Conservation (phyloP, 1,140 invertebrate species). For the Sipha flava region DNA sequence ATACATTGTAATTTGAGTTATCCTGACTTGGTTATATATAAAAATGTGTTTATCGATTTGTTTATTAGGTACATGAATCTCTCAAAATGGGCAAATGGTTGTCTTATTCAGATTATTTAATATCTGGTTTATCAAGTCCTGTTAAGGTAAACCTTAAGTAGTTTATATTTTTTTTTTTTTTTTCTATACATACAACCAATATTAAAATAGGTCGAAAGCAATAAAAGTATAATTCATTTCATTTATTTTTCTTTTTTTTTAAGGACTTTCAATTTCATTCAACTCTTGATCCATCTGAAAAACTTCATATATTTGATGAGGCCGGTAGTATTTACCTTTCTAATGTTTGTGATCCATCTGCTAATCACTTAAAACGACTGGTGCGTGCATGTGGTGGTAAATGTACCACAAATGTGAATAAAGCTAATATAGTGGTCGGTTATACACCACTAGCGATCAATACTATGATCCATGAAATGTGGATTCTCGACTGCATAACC, state of each 20-base stretch:
- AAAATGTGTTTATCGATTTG: no score
- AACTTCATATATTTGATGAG: slow-evolving; percentile 1
- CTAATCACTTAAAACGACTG: not conserved
- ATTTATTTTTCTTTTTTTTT: not conserved
- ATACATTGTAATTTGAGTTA: no score
- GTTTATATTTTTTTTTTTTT: no score
- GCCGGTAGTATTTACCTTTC: not conserved
- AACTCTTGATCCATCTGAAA: not conserved
- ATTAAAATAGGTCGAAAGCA: no score
- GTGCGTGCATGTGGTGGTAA: not conserved
- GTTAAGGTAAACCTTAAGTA: slow-evolving; percentile 25
- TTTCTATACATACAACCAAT: not conserved
- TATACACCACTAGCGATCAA: not conserved
- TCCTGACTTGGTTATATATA: no score
- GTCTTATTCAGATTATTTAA: not conserved
- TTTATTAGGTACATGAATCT: slow-evolving; percentile 7
- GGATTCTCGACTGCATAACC: slow-evolving; percentile 15
- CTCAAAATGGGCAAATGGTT: not conserved
- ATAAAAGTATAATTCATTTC: no score
- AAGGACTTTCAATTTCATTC: slow-evolving; percentile 8
- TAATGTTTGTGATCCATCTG: not conserved
- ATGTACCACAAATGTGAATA: not conserved
- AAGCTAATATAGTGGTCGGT: not conserved
- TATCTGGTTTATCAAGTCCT: not conserved
- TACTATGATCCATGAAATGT: slow-evolving; percentile 8